Evolutionary conservation across 1,140 invertebrate genomes (phyloP), one percentile per base, ranked within the genome.

Genomic region (Eumeta japonica): DNA sequence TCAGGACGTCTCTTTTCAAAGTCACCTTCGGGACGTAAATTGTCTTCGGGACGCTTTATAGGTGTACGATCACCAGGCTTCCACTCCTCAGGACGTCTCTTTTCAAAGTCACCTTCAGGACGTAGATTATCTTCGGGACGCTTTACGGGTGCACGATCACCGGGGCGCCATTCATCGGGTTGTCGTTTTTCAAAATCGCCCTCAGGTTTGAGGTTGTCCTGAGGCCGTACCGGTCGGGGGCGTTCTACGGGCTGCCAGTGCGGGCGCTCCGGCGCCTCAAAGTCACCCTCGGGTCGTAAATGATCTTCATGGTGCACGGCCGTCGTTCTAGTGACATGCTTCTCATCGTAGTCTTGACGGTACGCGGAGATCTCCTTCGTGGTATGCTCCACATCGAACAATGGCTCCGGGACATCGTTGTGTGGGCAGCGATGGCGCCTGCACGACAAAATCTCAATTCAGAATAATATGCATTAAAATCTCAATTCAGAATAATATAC

Each of bases 351-450:
- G 50, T 85, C 82, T 42, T 82, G 68, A 30, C 76, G 75, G 55
- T 86, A 86, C 10, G 83, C 83, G 37, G 81, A 81, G 11, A 78
- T 77, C 38, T 83, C 63, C 74, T 43, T 81, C 75, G 43, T 77
- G 59, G 53, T 76, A 60, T 46, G 77, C 56, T 47, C 80, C 67
- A 54, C 61, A 65, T 81, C 78, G 61, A 76, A 75, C 45, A 81
- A 62, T 57, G 80, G 78, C 54, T 83, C 80, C 55, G 77, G 75
- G 37, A 78, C 76, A 45, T 78, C 62, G 53, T 80, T 79, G 62
- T 83, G 82, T 54, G 80, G 77, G 54, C 82, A 83, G 43, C 80
- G 79, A 58, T 83, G 82, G 46, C 79, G 80, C 52, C 82, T 83
- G 51, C 18, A 76, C 72, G 39, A 19, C 35, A 55, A 46, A n/a